Evolutionary conservation across 1,140 invertebrate genomes (phyloP).

Genomic region (Drosophila yakuba): DNA sequence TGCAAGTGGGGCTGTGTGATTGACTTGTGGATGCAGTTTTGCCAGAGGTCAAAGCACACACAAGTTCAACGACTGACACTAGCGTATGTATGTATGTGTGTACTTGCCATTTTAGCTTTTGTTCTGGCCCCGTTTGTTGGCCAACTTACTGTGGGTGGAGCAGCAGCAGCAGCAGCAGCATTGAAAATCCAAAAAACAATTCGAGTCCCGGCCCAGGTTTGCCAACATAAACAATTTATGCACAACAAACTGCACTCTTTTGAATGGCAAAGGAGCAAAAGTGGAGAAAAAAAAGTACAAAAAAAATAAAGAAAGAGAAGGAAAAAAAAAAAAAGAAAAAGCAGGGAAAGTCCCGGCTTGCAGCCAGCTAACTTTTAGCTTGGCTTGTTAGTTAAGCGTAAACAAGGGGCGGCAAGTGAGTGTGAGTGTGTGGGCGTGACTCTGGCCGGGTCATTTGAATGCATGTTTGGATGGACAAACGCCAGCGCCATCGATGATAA

Average conservation of each 20-base stretch:
- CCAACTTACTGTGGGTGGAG: neutral
- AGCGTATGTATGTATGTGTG: conserved; percentile 72
- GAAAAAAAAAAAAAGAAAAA: neutral
- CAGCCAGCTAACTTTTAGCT: conserved; percentile 72
- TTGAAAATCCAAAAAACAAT: conserved; percentile 33
- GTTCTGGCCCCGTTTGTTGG: conserved; percentile 29
- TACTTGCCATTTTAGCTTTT: conserved; percentile 51
- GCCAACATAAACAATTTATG: conserved; percentile 77
- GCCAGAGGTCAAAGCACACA: conserved; percentile 48
- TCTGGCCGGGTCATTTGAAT: conserved; percentile 64
- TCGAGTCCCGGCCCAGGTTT: conserved; percentile 5
- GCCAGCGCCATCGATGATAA: conserved; percentile 68
- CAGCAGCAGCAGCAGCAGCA: conserved; percentile 12
- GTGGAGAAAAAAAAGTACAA: neutral
- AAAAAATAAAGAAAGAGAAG: neutral
- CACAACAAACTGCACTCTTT: conserved; percentile 57
- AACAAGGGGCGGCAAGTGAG: conserved; percentile 44
- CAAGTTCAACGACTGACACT: conserved; percentile 76
- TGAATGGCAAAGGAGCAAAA: conserved; percentile 31
- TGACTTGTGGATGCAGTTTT: conserved; percentile 6
- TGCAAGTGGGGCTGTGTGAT: conserved; percentile 8
- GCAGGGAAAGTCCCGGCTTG: conserved; percentile 27
- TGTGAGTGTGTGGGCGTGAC: conserved; percentile 2
- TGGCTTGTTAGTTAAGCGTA: conserved; percentile 75
- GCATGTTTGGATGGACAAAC: conserved; percentile 52